Evolutionary conservation across 2,888 invertebrate genomes (phyloP).

Genomic region (Melikaiella ostensackeni): DNA sequence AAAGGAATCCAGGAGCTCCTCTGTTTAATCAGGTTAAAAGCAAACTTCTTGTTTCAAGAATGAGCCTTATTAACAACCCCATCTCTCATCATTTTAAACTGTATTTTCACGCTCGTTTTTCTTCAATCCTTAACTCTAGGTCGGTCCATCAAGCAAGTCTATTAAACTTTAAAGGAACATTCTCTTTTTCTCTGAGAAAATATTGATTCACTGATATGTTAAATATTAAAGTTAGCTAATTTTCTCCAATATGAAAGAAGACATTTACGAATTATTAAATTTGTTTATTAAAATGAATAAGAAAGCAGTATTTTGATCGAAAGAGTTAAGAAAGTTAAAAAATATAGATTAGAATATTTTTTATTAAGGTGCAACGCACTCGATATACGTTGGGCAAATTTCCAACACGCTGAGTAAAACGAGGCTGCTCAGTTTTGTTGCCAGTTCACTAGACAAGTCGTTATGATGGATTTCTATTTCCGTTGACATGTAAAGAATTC

Average conservation of each 20-base stretch:
- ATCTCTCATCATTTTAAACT: background rate
- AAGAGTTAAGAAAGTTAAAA: no score
- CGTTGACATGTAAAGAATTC: conserved; percentile 37
- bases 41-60: background rate
- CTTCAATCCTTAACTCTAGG: background rate
- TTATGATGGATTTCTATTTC: conserved; percentile 37
- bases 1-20: background rate
- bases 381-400: background rate
- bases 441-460: conserved; percentile 22
- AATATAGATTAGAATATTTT: no score
- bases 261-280: no score
- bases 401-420: conserved; percentile 11
- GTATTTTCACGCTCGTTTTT: background rate
- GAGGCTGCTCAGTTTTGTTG: conserved; percentile 18
- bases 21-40: conserved; percentile 5
- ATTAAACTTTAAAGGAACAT: background rate
- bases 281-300: no score
- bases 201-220: background rate
- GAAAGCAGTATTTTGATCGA: no score
- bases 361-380: no score
- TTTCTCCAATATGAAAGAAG: no score
- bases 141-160: background rate
- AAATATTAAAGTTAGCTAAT: background rate
- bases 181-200: background rate
- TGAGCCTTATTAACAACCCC: background rate